phyloP scores from a whole-genome alignment of 2,113 vertebrate species.

The Corythoichthys haematopterus region DNA sequence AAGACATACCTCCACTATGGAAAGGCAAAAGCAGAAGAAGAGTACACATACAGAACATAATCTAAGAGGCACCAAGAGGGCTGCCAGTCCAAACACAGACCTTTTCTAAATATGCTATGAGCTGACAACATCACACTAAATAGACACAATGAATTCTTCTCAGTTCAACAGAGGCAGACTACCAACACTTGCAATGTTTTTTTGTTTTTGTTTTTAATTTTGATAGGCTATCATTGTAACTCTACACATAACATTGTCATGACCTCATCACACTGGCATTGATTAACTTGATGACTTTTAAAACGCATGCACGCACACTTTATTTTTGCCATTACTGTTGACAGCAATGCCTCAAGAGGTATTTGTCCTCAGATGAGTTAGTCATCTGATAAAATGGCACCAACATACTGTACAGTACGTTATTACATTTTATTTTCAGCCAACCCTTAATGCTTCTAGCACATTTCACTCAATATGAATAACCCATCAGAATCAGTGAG shows the following conservation, averaged over 20 bases:
- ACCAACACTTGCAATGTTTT: background rate
- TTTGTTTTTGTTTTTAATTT: background rate
- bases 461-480: conserved; percentile 48
- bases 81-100: conserved; percentile 3
- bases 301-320: conserved; percentile 4
- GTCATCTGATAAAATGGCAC: conserved; percentile 39
- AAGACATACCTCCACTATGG: conserved; percentile 16
- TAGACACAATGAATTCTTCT: conserved; percentile 33
- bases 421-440: conserved; percentile 46
- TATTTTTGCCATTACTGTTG: conserved; percentile 32
- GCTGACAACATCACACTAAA: conserved; percentile 21
- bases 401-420: conserved; percentile 21
- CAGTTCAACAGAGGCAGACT: conserved; percentile 10
- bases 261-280: background rate
- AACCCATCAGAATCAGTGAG: conserved; percentile 44
- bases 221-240: conserved; percentile 4
- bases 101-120: conserved; percentile 19
- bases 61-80: background rate
- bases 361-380: conserved; percentile 35
- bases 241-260: too few species aligned
- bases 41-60: conserved; percentile 8
- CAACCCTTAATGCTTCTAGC: conserved; percentile 30
- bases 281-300: background rate
- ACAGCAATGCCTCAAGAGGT: conserved; percentile 29
- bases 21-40: conserved; percentile 1